These are phyloP conservation scores for Protomyctophum bolini DNA, from an alignment of 2,113 vertebrate species.

Conservation along the genomic window DNA sequence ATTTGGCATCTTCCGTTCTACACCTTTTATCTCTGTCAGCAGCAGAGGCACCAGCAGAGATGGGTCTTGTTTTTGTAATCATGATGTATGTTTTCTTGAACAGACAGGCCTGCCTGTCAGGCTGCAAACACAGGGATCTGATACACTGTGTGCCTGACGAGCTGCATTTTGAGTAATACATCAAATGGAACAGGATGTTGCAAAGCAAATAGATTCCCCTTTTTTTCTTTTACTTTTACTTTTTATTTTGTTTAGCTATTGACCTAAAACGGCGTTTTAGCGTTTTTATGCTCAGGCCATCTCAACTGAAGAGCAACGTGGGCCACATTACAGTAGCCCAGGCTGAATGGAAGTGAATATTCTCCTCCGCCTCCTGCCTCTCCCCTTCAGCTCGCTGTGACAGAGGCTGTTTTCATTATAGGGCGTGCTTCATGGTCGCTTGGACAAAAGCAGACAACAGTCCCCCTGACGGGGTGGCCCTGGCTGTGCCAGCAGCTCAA, in stretches of 20 bases:
- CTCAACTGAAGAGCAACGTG: slow-evolving; percentile 25
- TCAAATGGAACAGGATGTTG: slow-evolving; percentile 47
- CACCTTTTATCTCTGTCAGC: slow-evolving; percentile 19
- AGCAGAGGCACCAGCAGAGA: slow-evolving; percentile 16
- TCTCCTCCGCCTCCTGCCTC: slow-evolving; percentile 15
- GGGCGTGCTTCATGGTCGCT: slow-evolving; percentile 49
- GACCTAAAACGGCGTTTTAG: slow-evolving; percentile 5
- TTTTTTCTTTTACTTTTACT: slow-evolving; percentile 17
- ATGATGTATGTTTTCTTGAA: slow-evolving; percentile 17
- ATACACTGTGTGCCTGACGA: background rate
- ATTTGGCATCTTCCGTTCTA: slow-evolving; percentile 6
- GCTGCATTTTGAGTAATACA: slow-evolving; percentile 47
- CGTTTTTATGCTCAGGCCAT: slow-evolving; percentile 1
- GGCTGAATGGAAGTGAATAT: slow-evolving; percentile 27
- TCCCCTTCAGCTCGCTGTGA: slow-evolving; percentile 22
- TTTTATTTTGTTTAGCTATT: slow-evolving; percentile 14
- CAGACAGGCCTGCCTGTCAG: slow-evolving; percentile 13
- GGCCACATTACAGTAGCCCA: background rate
- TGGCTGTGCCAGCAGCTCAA: slow-evolving; percentile 55
- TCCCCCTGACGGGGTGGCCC: slow-evolving; percentile 44
- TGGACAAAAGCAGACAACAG: slow-evolving; percentile 51
- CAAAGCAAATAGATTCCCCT: slow-evolving; percentile 30
- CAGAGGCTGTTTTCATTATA: slow-evolving; percentile 51
- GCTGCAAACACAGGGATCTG: slow-evolving; percentile 24
- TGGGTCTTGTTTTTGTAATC: slow-evolving; percentile 35